Base-by-base conservation (phyloP, 2,888 invertebrate genomes). In the Schizotus pectinicornis region DNA sequence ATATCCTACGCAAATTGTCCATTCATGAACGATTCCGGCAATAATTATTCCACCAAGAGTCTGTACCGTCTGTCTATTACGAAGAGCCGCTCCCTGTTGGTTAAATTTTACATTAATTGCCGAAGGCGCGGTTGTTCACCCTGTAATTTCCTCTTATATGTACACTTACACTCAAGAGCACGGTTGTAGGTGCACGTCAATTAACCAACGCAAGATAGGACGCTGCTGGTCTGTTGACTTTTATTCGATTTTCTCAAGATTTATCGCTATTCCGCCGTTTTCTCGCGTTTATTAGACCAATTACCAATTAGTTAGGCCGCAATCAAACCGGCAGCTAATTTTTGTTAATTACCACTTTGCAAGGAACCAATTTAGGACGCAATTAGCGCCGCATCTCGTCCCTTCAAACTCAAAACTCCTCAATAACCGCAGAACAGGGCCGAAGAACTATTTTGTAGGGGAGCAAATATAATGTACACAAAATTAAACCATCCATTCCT, bases 1-100 rank as follows among this genome's bases (percentile, higher is more conserved):
- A 69, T 71, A 67, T 59, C 69, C 67, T 65, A 65, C 62, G 67
- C 64, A 61, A 67, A 69, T 67, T 69, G 69, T 67, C 67, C 69
- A 70, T 71, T 68, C 68, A 69, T 67, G 64, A 63, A 62, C 61
- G 61, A 59, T 46, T 49, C 50, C 36, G 37, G 59, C 62, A 62
- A 62, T 63, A 63, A 65, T 59, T 59, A 22, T 64, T 56, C 33
- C 48, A 46, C 39, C 46, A 53, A 46, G 45, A 53, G 47, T 54
- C 54, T 50, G 50, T 50, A 22, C 22, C 22, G 22, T 22, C 13
- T 45, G 50, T 51, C 56, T 51, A 57, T 62, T 62, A 57, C 47
- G 52, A 11, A 32, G 41, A 38, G 46, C 59, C 59, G 59, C 62
- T 52, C 62, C 62, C 47, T 48, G 42, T 31, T 9, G 14, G 13